A percentile compares a stretch with the other conserved stretches of the same genome.
Conservation (phyloP, 2,113 vertebrate genomes). For the Macquaria australasica region DNA sequence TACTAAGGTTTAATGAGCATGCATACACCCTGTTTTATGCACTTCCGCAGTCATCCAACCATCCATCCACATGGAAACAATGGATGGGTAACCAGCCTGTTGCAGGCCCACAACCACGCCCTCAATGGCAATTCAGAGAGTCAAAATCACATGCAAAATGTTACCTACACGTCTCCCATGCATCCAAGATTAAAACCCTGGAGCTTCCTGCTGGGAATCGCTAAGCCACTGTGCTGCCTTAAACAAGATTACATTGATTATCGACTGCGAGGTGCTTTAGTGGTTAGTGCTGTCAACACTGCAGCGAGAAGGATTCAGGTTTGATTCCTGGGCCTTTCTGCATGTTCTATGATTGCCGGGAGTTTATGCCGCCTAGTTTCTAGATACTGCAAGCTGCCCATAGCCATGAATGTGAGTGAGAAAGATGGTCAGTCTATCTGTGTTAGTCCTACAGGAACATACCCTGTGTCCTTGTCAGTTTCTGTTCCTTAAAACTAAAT, state of each 20-base stretch:
- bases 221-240: not conserved
- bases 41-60: not conserved
- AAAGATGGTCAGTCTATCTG: not conserved
- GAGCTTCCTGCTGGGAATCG: not conserved
- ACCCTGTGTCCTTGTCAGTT: not conserved
- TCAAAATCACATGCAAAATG: not conserved
- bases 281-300: conserved; percentile 15
- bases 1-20: conserved; percentile 6
- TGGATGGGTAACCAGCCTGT: not conserved
- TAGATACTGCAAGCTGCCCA: not conserved
- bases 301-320: not conserved
- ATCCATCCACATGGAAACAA: not conserved
- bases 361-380: not conserved
- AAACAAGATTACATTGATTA: conserved; percentile 24
- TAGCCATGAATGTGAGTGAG: not conserved
- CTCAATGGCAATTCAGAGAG: not conserved
- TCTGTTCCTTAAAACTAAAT: too few species aligned
- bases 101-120: not conserved
- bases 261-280: conserved; percentile 10
- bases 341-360: not conserved
- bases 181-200: not conserved
- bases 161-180: not conserved
- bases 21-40: not conserved
- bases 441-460: not conserved
- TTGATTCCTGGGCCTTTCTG: not conserved